Evolutionary conservation across 2,797 vertebrate genomes (phyloP), one percentile per base, ranked within the genome.

Genomic region (Anisognathus igniventris): DNA sequence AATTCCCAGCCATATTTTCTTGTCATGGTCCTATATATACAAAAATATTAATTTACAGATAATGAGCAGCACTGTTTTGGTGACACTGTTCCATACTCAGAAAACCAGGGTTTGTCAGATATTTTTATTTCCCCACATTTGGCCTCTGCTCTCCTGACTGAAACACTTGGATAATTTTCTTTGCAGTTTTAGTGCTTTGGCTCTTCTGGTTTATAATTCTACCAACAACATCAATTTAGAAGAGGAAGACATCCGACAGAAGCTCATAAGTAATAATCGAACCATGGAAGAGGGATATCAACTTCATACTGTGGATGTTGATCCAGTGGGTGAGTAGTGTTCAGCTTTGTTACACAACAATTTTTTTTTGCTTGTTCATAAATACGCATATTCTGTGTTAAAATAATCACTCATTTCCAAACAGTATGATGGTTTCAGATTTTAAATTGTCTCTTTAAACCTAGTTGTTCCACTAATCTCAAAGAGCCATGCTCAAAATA

Each of bases 121-220:
- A 73, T 81, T 95, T 91, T 93, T 90, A 44, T 84, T 90, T 95
- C 74, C 64, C 68, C 35, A 6, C 20, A 85, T 78, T 91, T 91
- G 67, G 27, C 47, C 56, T 85, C 58, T 90, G 28, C 50, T 91
- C 28, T 85, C 91, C 91, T 94, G 68, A 91, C 91, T 95, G 75
- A 93, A 92, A 75, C 33, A 62, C 31, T 80, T 9, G 2, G 33
- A 40, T 91, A 44, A 91, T 96, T 71, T 96, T 95, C 71, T 94
- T 96, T 88, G 47, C 95, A 99, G 99, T 70, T 98, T 97, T 92
- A 48, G 27, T 28, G 98, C 98, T 88, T 98, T 96, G 88, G 99
- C 98, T 27, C 98, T 99, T 97, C 96, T 99, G 85, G 97, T 98
- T 92, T 98, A 98, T 87, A 97, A 97, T 71, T 90, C 98, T 93